phyloP scores from a whole-genome alignment of 2,888 invertebrate species.

The Pristionchus maxplancki region DNA sequence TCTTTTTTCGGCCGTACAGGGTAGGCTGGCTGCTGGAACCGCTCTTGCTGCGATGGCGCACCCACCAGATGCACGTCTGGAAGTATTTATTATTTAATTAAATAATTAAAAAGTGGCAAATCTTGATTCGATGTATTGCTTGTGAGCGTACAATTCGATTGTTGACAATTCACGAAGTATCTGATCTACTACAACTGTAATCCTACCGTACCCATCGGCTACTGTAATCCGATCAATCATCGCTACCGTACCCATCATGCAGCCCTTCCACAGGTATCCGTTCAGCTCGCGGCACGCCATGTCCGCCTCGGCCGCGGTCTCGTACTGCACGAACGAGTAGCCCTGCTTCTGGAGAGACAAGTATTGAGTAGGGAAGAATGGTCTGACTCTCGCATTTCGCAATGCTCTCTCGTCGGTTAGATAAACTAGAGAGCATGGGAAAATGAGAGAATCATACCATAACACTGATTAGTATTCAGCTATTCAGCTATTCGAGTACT shows the following conservation, averaged over 20 bases:
- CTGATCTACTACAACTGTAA: too few species aligned
- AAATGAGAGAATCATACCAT: too few species aligned
- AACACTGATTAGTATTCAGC: not conserved
- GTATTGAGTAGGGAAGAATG: not conserved
- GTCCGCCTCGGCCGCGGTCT: not conserved
- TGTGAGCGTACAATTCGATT: too few species aligned
- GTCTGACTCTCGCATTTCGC: too few species aligned
- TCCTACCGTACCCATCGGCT: too few species aligned
- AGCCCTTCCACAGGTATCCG: not conserved
- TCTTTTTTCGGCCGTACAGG: too few species aligned
- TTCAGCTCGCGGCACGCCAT: not conserved
- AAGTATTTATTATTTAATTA: not conserved
- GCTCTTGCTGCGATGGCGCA: not conserved
- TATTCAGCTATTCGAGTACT: too few species aligned
- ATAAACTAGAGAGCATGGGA: too few species aligned
- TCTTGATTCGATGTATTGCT: too few species aligned
- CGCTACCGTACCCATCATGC: not conserved
- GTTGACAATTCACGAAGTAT: too few species aligned
- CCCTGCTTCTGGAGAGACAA: not conserved
- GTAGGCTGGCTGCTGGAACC: not conserved
- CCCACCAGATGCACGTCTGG: conserved; percentile 6
- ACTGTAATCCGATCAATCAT: too few species aligned
- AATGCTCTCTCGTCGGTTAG: too few species aligned
- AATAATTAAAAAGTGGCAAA: not conserved
- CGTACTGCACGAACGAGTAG: conserved; percentile 9